Percentiles rank a stretch among this genome's conserved stretches.
Conservation (phyloP, 2,113 vertebrate genomes). For the Lophochroa leadbeateri region DNA sequence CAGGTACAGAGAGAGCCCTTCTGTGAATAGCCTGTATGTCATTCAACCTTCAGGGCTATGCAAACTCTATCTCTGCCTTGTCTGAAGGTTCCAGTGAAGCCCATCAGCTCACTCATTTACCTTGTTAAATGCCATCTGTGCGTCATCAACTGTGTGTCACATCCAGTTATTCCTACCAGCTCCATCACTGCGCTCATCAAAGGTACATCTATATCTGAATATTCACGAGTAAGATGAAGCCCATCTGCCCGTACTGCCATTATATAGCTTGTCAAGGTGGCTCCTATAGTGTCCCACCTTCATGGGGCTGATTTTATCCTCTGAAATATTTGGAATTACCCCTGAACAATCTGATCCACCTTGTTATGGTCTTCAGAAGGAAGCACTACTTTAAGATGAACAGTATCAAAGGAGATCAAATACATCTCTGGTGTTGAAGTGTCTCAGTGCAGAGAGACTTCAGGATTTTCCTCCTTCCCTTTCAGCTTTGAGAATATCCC, state of each 20-base stretch:
- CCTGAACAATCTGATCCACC: not conserved
- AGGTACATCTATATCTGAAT: conserved; percentile 18
- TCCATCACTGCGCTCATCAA: not conserved
- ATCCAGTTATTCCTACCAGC: conserved; percentile 47
- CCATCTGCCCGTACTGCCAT: not conserved
- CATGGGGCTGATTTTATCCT: not conserved
- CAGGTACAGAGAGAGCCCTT: not conserved
- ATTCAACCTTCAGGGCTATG: not conserved
- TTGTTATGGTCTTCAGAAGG: not conserved
- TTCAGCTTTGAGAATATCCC: not conserved
- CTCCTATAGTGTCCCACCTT: not conserved
- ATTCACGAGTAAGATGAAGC: not conserved
- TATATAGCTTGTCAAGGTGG: not conserved
- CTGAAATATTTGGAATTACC: not conserved
- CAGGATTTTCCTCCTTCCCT: not conserved
- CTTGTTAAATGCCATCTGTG: conserved; percentile 59
- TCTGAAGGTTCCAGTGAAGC: conserved; percentile 41
- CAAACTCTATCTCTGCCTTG: not conserved
- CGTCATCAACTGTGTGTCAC: not conserved
- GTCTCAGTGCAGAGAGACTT: not conserved
- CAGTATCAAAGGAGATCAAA: not conserved
- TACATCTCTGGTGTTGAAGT: not conserved
- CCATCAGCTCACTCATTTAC: conserved; percentile 51
- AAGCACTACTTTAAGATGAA: not conserved
- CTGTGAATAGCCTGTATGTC: not conserved